Evolutionary conservation across 2,888 invertebrate species (phyloP), one percentile per base, ranked within the genome.

Genomic region (Drosophila algonquin): DNA sequence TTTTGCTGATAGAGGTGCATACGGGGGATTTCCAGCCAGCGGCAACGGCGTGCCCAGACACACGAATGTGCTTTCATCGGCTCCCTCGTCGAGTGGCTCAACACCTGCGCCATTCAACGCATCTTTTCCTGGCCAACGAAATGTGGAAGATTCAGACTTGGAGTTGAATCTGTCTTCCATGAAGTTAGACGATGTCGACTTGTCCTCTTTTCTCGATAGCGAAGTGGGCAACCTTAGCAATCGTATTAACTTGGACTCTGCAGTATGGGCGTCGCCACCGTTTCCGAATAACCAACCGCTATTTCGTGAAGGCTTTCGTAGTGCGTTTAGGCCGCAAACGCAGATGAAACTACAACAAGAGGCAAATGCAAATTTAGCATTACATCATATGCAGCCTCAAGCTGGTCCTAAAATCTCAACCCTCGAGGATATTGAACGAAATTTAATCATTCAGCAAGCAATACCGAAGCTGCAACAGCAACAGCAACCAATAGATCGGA

Each of bases 191-290:
- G 92, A 92, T 79, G 90, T 92, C n/a, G 92, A 92, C 48, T 71
- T 76, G 14, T 72, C 81, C 47, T 57, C 81, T 16, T 87, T 85
- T 47, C 90, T 90, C 56, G 92, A 92, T 35, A 90, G 84, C 67
- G 91, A 90, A 73, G 88, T 62, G 51, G 74, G 77, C 0, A 56
- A 73, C 9, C 57, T 72, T 8, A 76, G 74, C 35, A 80, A 77
- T 46, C 81, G 90, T 10, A 75, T 91, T n/a, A 89, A 87, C 58
- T 76, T 92, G 57, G 91, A 92, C 79, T 93, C 93, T 0, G 93
- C 93, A 51, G 93, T 94, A 16, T 94, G 94, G 94, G 91, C 93
- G 27, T 77, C 87, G 6, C 79, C 79, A 40, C 80, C 75, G 16
- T 53, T 75, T 45, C 60, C 82, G 1, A 87, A 81, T 24, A 89